Conservation (phyloP, 2,113 vertebrate genomes). For the Callithrix jacchus region DNA sequence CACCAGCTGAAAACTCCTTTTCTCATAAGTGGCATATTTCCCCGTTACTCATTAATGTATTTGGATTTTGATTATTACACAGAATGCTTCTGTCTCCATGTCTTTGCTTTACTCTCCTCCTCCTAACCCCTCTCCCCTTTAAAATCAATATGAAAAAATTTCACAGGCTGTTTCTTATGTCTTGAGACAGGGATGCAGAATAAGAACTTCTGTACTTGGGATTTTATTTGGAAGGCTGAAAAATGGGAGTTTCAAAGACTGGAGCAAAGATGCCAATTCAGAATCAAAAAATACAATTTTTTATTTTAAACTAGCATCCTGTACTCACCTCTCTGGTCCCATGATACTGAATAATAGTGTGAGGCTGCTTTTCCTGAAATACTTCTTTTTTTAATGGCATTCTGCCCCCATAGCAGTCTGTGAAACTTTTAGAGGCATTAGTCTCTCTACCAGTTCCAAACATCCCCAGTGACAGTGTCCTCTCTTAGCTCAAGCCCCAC, state of each 20-base stretch:
- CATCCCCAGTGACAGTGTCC: neutral
- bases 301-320: conserved; percentile 39
- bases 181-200: neutral
- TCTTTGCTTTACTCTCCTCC: conserved; percentile 17
- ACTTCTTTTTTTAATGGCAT: fast-evolving
- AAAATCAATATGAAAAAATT: neutral
- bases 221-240: neutral
- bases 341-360: conserved; percentile 17
- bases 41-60: neutral
- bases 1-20: neutral
- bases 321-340: neutral
- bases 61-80: neutral
- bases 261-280: neutral
- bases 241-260: neutral
- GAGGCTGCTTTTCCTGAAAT: conserved; percentile 40
- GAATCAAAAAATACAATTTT: neutral
- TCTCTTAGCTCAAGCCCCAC: neutral
- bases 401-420: neutral
- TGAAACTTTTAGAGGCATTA: neutral
- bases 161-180: neutral
- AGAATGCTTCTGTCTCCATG: neutral
- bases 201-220: neutral
- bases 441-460: neutral
- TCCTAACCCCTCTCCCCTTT: neutral
- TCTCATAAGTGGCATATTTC: neutral